Evolutionary conservation across 2,888 invertebrate genomes (phyloP).

Genomic region (Cryptosula pallasiana): DNA sequence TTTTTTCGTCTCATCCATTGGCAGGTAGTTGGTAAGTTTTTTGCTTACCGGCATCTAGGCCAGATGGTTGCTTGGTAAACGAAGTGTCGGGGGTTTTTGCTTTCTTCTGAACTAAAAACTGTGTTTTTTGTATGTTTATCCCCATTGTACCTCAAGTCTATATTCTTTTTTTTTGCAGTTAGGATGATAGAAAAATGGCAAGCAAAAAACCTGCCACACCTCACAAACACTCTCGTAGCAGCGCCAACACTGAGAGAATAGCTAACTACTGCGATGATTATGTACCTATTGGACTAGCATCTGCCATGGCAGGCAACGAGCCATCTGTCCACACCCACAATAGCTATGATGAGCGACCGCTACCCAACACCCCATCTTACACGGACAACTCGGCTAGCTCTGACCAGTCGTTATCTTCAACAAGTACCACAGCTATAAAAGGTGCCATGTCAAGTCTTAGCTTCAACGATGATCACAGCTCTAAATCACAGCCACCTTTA

Average conservation of each 20-base stretch:
- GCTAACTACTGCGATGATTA: constrained; percentile 23
- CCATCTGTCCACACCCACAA: background rate
- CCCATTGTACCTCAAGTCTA: no score
- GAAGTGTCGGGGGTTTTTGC: no score
- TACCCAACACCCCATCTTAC: background rate
- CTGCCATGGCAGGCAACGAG: constrained; percentile 7
- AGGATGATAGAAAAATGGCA: background rate
- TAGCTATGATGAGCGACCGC: background rate
- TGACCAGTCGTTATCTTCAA: background rate
- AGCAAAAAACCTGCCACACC: background rate
- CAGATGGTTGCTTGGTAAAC: no score
- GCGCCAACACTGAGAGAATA: constrained; percentile 15
- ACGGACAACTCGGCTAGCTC: background rate
- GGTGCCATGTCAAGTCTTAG: background rate
- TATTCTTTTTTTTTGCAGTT: background rate
- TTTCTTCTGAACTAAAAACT: no score
- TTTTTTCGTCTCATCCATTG: no score
- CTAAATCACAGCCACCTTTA: background rate
- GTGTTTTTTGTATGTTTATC: no score
- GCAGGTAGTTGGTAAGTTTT: no score
- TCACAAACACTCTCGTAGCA: background rate
- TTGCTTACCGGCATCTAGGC: no score
- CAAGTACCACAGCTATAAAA: background rate
- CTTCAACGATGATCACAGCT: background rate
- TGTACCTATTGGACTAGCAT: constrained; percentile 10